phyloP scores from a whole-genome alignment of 2,888 invertebrate species.

The Ophioninae sp. region DNA sequence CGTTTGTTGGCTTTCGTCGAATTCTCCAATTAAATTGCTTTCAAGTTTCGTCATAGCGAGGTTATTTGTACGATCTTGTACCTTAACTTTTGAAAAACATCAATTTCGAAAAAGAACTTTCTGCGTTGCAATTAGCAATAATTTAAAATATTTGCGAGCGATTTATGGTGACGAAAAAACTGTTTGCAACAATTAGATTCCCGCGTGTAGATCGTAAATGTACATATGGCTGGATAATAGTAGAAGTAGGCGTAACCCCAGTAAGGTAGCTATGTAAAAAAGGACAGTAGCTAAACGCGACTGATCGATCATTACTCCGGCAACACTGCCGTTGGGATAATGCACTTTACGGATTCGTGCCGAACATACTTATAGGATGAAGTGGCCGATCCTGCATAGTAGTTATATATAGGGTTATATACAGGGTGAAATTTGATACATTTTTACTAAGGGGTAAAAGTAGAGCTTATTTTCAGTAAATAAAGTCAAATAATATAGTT shows the following conservation, averaged over 20 bases:
- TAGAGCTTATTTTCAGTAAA: no score
- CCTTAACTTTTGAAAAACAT: no score
- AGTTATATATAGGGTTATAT: neutral
- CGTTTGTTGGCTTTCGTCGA: neutral
- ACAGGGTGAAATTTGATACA: neutral
- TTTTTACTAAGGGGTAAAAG: no score
- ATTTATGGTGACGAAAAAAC: neutral
- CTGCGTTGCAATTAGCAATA: no score
- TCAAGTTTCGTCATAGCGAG: no score
- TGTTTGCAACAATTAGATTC: neutral
- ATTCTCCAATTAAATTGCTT: neutral
- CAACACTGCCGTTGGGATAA: slow-evolving; percentile 31
- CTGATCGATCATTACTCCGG: slow-evolving; percentile 28
- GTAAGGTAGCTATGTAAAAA: slow-evolving; percentile 4
- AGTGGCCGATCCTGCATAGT: slow-evolving; percentile 6
- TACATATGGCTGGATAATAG: neutral
- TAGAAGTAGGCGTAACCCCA: neutral
- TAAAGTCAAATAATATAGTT: no score
- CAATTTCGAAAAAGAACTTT: no score
- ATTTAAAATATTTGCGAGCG: no score
- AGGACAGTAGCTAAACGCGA: slow-evolving; percentile 12
- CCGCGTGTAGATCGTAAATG: neutral
- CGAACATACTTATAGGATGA: slow-evolving; percentile 41
- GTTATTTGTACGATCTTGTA: no score
- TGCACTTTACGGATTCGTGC: slow-evolving; percentile 47